phyloP scores from a whole-genome alignment of 2,113 vertebrate species.

The Oxyruncus cristatus region DNA sequence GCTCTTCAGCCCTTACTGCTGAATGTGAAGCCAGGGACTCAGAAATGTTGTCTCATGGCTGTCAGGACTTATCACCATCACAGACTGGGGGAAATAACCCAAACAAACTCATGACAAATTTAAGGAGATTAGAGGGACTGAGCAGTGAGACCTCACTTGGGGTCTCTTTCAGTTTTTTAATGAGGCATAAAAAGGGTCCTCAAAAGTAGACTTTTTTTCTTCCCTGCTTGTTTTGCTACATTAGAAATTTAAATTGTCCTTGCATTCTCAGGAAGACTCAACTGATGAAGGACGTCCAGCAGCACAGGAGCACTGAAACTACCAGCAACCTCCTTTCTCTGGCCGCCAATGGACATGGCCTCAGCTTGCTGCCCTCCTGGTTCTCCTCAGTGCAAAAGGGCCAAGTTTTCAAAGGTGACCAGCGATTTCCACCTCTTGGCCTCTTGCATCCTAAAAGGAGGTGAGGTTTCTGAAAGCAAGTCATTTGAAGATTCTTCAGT shows the following conservation, averaged over 20 bases:
- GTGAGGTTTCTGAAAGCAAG: neutral
- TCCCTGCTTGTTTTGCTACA: neutral
- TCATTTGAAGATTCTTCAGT: neutral
- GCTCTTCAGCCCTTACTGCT: neutral
- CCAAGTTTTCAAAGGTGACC: neutral
- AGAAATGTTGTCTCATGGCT: neutral
- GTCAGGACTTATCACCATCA: neutral
- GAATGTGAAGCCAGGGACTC: neutral
- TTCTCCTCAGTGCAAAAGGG: rapidly evolving
- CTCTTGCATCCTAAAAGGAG: neutral
- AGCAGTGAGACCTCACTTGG: neutral
- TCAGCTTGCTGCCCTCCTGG: neutral
- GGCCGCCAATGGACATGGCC: rapidly evolving
- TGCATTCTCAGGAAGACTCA: neutral
- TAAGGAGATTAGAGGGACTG: conserved; percentile 12
- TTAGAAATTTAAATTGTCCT: neutral
- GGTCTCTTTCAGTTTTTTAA: neutral
- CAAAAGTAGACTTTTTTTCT: neutral
- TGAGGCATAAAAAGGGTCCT: neutral
- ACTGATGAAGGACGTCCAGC: neutral
- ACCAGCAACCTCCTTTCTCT: neutral
- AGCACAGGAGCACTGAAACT: neutral
- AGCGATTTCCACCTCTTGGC: neutral
- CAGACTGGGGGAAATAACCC: rapidly evolving
- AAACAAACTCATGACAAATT: neutral